Evolutionary conservation across 2,797 vertebrate genomes (phyloP), one percentile per base, ranked within the genome.

Genomic region (Synanceia verrucosa): DNA sequence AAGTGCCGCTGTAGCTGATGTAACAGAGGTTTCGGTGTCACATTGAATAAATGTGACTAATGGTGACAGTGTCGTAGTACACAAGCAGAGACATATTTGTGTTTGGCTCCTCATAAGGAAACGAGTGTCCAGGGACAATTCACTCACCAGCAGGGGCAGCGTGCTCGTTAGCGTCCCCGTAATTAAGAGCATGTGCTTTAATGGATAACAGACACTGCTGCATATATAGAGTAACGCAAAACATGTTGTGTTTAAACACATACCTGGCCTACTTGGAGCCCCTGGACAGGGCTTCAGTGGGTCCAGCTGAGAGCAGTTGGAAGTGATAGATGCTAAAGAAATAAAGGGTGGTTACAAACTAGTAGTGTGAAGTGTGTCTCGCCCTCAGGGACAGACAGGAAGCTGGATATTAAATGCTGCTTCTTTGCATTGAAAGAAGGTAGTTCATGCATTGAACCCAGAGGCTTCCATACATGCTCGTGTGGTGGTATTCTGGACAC

Each of bases 31-130:
- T 84, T 61, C 55, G 3, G 81, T 84, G 82, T 88, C 88, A 88
- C 78, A 60, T 39, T 69, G 77, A 80, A 83, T 88, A 83, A 87
- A 85, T 76, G 79, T 85, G 80, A 87, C 80, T 89, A 88, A 90
- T 89, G 82, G 86, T 77, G 79, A 75, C 50, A 37, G 70, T 83
- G 78, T 84, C 83, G 81, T 61, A 66, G 66, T 52, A 73, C 83
- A 79, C 23, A 8, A 68, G 63, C 59, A 50, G 26, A 68, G 61
- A 73, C 81, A 79, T 79, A 70, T 84, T 86, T 81, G 71, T 10
- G 55, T 80, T 76, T 60, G 75, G 63, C 64, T 61, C 52, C 69
- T 75, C 62, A 57, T 48, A 76, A 76, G 69, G 74, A 83, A 74
- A 84, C 21, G n/a, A 71, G 55, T 28, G 33, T 78, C 80, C 63